These are phyloP conservation scores for Ostrea denselamellosa DNA, from an alignment of 1,140 invertebrate species.

Conservation along the genomic window DNA sequence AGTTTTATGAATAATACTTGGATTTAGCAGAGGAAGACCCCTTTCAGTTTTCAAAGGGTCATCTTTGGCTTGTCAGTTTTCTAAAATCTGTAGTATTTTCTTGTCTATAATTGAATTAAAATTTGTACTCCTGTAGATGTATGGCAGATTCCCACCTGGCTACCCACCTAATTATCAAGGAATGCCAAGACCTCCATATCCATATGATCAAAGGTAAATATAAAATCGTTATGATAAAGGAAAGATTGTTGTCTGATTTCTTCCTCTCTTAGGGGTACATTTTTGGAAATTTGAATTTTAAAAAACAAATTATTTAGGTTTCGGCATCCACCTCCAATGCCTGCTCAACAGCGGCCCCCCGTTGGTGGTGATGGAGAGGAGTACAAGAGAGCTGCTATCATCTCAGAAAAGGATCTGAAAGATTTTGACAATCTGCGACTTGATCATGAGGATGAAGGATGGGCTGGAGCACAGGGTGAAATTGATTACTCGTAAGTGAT, in stretches of 20 bases:
- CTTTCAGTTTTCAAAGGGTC: neutral
- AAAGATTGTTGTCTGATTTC: too few relatives aligned
- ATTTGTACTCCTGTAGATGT: conserved; percentile 70
- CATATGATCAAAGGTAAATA: conserved; percentile 77
- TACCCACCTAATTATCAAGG: conserved; percentile 77
- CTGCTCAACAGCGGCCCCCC: conserved; percentile 50
- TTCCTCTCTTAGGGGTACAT: too few relatives aligned
- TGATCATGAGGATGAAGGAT: conserved; percentile 88
- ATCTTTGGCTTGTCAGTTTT: too few relatives aligned
- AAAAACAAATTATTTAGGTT: conserved; percentile 24
- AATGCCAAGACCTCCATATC: conserved; percentile 76
- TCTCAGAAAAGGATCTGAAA: conserved; percentile 94
- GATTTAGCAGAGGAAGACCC: too few relatives aligned
- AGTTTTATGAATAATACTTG: too few relatives aligned
- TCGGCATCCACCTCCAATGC: conserved; percentile 69
- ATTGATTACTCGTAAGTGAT: conserved; percentile 91
- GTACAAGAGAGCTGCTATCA: conserved; percentile 87
- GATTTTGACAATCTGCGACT: conserved; percentile 91
- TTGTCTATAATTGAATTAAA: neutral
- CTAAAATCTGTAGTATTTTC: neutral
- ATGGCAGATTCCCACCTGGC: conserved; percentile 72
- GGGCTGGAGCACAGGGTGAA: conserved; percentile 92
- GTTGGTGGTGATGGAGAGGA: conserved; percentile 56
- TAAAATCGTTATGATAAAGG: neutral
- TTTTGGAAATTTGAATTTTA: too few relatives aligned